Evolutionary conservation across 2,888 invertebrate genomes (phyloP), one percentile per base, ranked within the genome.

Genomic region (Ischnus inquisitorius): DNA sequence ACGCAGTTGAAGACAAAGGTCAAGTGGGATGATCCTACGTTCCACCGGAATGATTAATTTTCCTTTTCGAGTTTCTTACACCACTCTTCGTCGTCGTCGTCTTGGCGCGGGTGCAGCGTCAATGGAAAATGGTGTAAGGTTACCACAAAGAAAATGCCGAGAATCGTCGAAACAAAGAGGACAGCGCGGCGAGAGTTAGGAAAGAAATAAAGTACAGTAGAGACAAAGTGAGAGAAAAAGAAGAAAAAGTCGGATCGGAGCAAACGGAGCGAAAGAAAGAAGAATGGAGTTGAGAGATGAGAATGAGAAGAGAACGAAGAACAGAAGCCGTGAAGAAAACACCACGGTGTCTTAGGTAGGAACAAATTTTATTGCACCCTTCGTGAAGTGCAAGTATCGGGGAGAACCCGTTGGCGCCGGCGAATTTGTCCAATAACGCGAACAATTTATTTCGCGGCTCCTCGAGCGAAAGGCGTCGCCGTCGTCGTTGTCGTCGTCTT

Each of bases 361-460:
- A 83, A 82, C 79, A 83, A 86, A 85, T 86, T 86, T 86, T 86
- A 85, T 86, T 85, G 85, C 82, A 68, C 79, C 62, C 67, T 79
- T 48, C 71, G 83, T 79, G 67, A 85, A 81, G 76, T 85, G 82
- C 79, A 64, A 64, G 85, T 83, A 85, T 85, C 83, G 83, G 72
- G 65, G 34, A 34, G 34, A 34, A 69, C 60, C 81, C 83, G 74
- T 82, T 81, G 67, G 83, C 71, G 80, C 82, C 80, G 74, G 83
- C 82, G 86, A 89, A 89, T 86, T 89, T 88, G 85, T 82, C 79
- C 87, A 88, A 88, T 87, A 89, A 86, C 85, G 78, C 82, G 83
- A 86, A 83, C 88, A 82, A 88, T 89, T 85, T 87, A 87, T 86
- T 83, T 85, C 43, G 25, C 46, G 68, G 78, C 76, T 79, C 48